Conservation (phyloP, 1,140 invertebrate genomes). For the Riptortus pedestris region DNA sequence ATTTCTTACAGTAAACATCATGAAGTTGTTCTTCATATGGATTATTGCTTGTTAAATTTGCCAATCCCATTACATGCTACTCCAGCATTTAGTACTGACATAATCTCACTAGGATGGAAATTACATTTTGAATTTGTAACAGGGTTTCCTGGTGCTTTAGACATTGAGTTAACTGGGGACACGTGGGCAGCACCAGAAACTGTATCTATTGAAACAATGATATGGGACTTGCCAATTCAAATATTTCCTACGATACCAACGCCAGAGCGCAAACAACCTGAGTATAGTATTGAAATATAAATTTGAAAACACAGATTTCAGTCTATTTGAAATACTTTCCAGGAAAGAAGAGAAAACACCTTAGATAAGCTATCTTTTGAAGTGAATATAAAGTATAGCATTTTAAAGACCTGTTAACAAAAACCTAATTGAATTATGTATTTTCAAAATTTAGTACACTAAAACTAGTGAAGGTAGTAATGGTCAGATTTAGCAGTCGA, state of each 20-base stretch:
- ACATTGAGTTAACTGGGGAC: conserved; percentile 20
- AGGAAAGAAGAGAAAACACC: no score
- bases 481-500: no score
- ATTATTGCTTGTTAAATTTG: conserved; percentile 79
- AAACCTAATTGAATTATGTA: no score
- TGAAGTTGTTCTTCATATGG: conserved; percentile 79
- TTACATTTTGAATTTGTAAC: conserved; percentile 97
- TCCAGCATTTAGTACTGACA: conserved; percentile 78
- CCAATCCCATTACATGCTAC: conserved; percentile 90
- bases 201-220: conserved; percentile 90
- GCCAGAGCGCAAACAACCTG: conserved; percentile 45
- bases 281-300: conserved; percentile 3
- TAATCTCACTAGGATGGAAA: conserved; percentile 80
- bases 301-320: no score
- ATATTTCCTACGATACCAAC: conserved; percentile 81
- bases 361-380: no score
- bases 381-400: no score
- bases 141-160: conserved; percentile 36
- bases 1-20: conserved; percentile 75
- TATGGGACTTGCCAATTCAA: conserved; percentile 91
- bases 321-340: no score
- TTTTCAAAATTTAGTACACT: no score
- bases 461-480: no score
- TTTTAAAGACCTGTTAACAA: no score
- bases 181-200: conserved; percentile 72